phyloP scores from a whole-genome alignment of 2,888 invertebrate species.

The Dichetophora obliterata region DNA sequence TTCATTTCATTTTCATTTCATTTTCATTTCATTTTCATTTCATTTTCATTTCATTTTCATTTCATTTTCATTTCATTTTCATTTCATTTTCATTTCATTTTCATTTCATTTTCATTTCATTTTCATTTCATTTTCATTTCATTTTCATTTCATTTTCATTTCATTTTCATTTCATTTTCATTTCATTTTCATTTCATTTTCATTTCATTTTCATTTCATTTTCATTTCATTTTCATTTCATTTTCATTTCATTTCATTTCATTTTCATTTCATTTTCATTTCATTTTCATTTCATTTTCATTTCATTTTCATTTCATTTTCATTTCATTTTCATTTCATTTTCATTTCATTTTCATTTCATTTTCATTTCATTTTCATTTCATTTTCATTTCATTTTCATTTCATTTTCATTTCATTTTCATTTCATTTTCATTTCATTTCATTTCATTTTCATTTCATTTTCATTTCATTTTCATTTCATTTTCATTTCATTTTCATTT shows the following conservation, averaged over 20 bases:
- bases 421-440: conserved; percentile 9
- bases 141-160: background rate
- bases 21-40: conserved; percentile 10
- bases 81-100: conserved; percentile 4
- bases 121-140: background rate
- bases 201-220: background rate
- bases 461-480: conserved; percentile 11
- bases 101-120: conserved; percentile 6
- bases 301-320: conserved; percentile 8
- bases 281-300: conserved; percentile 12
- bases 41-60: conserved; percentile 2
- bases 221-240: conserved; percentile 14
- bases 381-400: conserved; percentile 11
- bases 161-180: conserved; percentile 5
- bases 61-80: conserved; percentile 16
- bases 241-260: conserved; percentile 9
- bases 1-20: conserved; percentile 5
- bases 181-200: background rate
- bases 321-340: conserved; percentile 15
- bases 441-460: conserved; percentile 13
- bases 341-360: conserved; percentile 11
- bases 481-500: conserved; percentile 8
- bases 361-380: conserved; percentile 5
- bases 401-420: conserved; percentile 11
- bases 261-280: conserved; percentile 14